phyloP scores from a whole-genome alignment of 2,888 invertebrate species.

The Drosophila longiperda region DNA sequence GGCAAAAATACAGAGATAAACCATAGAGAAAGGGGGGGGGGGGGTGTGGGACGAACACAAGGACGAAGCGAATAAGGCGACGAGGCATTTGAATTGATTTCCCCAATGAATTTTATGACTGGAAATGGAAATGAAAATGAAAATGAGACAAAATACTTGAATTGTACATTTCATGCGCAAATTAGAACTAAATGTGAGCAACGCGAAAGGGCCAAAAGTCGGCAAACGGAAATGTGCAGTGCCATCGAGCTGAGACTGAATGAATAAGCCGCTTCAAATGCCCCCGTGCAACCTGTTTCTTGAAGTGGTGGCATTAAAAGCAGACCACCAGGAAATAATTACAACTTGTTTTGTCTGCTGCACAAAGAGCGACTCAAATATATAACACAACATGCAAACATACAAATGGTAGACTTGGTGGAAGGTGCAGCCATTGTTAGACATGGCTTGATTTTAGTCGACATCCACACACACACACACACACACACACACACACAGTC shows the following conservation, averaged over 20 bases:
- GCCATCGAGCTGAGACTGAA: conserved; percentile 29
- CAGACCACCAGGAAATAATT: conserved; percentile 51
- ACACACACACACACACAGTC: not conserved
- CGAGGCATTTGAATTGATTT: conserved; percentile 70
- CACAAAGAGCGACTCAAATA: conserved; percentile 22
- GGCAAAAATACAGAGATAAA: not conserved
- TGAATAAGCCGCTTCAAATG: conserved; percentile 51
- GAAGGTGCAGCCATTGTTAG: conserved; percentile 26
- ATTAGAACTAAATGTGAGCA: conserved; percentile 62
- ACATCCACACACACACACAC: not conserved
- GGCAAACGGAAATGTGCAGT: conserved; percentile 72
- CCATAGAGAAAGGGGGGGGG: not conserved
- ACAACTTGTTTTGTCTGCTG: conserved; percentile 46
- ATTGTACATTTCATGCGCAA: conserved; percentile 35
- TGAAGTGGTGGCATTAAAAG: conserved; percentile 7
- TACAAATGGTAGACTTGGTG: not conserved
- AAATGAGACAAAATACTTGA: not conserved
- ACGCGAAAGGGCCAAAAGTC: conserved; percentile 40
- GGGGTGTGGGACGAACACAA: no score
- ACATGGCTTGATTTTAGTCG: conserved; percentile 24
- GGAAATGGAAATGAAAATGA: not conserved
- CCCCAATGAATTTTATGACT: conserved; percentile 62
- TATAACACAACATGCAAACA: not conserved
- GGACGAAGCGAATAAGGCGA: not conserved
- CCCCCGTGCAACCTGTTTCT: conserved; percentile 3